Conservation (phyloP, 2,113 vertebrate genomes). For the Rynchops niger region DNA sequence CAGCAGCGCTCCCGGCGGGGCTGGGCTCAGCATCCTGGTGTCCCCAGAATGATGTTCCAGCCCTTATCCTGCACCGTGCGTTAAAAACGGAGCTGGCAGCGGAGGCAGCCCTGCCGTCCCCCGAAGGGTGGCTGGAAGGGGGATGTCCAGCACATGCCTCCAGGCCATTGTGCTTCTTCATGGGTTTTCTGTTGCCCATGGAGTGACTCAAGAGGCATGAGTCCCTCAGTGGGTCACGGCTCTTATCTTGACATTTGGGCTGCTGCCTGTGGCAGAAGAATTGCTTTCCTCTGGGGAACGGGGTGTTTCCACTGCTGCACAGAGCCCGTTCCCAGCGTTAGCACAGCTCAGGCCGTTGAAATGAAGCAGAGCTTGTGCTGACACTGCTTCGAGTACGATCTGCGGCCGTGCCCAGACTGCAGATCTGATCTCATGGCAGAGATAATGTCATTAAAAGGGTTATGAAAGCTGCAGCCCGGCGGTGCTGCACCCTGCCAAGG, state of each 20-base stretch:
- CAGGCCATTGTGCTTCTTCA: not conserved
- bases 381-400: not conserved
- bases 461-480: not conserved
- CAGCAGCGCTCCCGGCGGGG: not conserved
- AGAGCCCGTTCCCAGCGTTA: not conserved
- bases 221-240: not conserved
- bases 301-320: not conserved
- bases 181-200: not conserved
- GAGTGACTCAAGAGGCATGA: not conserved
- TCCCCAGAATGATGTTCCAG: not conserved
- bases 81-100: not conserved
- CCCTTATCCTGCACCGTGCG: not conserved
- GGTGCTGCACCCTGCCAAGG: not conserved
- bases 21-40: not conserved
- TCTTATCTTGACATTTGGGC: not conserved
- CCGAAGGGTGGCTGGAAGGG: not conserved
- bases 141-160: not conserved
- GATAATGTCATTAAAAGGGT: not conserved
- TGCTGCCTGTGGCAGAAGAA: not conserved
- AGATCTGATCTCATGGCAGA: not conserved
- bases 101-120: rapidly evolving
- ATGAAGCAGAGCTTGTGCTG: constrained; percentile 21
- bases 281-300: not conserved
- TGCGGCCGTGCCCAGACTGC: not conserved
- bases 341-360: not conserved